Evolutionary conservation across 2,113 vertebrate genomes (phyloP).

Genomic region (Callionymus lyra): DNA sequence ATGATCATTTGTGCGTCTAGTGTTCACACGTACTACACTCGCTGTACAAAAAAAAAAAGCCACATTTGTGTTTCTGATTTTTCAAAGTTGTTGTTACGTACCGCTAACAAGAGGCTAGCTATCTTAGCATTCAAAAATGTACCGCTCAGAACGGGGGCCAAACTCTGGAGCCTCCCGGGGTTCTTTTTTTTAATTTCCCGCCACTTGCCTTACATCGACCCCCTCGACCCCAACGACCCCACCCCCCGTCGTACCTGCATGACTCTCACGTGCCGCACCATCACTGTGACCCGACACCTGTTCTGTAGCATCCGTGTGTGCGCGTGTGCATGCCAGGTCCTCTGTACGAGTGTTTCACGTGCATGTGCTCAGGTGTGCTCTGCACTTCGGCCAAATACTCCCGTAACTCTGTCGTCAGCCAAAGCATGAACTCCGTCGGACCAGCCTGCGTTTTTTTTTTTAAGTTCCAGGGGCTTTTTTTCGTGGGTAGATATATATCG

Average conservation of each 20-base stretch:
- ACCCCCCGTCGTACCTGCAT: slow-evolving; percentile 33
- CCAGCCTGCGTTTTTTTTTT: too few species aligned
- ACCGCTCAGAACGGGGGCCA: too few species aligned
- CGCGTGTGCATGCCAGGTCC: slow-evolving; percentile 9
- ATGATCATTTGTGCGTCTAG: too few species aligned
- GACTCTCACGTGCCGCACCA: slow-evolving; percentile 24
- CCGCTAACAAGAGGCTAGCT: too few species aligned
- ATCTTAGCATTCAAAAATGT: too few species aligned
- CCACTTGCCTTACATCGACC: slow-evolving; percentile 52
- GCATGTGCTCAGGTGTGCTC: slow-evolving; percentile 45
- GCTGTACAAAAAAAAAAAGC: too few species aligned
- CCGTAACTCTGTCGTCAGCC: slow-evolving; percentile 16
- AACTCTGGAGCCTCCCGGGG: too few species aligned
- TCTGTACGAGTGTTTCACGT: slow-evolving; percentile 31
- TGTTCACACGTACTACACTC: too few species aligned
- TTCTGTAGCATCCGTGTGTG: slow-evolving; percentile 33
- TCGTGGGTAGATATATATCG: too few species aligned
- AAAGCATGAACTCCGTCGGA: slow-evolving; percentile 13
- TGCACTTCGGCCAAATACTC: slow-evolving; percentile 5
- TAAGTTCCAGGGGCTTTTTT: too few species aligned
- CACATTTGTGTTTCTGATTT: too few species aligned
- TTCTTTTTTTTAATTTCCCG: slow-evolving; percentile 1
- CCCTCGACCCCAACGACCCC: slow-evolving; percentile 17
- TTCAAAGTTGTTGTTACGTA: too few species aligned
- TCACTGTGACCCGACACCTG: slow-evolving; percentile 57